phyloP scores from a whole-genome alignment of 1,140 invertebrate species.

The Sminthurinus signatus region DNA sequence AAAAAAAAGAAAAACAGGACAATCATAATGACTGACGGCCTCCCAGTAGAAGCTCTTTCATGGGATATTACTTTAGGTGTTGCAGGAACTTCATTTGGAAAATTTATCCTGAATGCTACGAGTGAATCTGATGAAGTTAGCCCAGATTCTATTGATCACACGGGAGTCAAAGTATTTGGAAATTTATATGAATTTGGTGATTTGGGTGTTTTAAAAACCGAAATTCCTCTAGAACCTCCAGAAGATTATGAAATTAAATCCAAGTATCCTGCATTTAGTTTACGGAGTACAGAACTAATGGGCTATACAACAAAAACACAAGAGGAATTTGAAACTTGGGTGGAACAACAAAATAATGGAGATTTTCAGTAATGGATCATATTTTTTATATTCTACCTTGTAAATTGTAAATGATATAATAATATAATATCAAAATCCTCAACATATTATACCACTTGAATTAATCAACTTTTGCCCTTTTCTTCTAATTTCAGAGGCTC shows the following conservation, averaged over 20 bases:
- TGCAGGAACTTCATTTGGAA: conserved; percentile 24
- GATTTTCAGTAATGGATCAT: conserved; percentile 15
- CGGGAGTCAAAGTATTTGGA: conserved; percentile 32
- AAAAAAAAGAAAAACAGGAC: too few species aligned
- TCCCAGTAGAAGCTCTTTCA: conserved; percentile 31
- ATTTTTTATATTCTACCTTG: not conserved
- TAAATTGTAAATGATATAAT: not conserved
- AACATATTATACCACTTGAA: not conserved
- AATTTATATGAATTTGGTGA: conserved; percentile 38
- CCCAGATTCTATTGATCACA: conserved; percentile 36
- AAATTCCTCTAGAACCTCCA: not conserved
- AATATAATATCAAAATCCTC: not conserved
- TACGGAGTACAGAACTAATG: conserved; percentile 25
- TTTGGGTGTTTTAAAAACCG: conserved; percentile 27
- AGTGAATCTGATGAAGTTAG: conserved; percentile 20
- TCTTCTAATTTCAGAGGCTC: conserved; percentile 24
- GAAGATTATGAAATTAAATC: conserved; percentile 12
- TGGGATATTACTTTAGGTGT: conserved; percentile 36
- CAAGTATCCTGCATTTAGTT: conserved; percentile 33
- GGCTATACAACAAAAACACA: conserved; percentile 18
- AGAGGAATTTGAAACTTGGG: conserved; percentile 37
- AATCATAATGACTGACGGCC: too few species aligned
- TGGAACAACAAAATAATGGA: conserved; percentile 23
- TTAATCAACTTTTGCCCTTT: conserved; percentile 3
- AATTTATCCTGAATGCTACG: conserved; percentile 22